phyloP scores from a whole-genome alignment of 2,797 vertebrate species.

The Coracias cyanogaster region DNA sequence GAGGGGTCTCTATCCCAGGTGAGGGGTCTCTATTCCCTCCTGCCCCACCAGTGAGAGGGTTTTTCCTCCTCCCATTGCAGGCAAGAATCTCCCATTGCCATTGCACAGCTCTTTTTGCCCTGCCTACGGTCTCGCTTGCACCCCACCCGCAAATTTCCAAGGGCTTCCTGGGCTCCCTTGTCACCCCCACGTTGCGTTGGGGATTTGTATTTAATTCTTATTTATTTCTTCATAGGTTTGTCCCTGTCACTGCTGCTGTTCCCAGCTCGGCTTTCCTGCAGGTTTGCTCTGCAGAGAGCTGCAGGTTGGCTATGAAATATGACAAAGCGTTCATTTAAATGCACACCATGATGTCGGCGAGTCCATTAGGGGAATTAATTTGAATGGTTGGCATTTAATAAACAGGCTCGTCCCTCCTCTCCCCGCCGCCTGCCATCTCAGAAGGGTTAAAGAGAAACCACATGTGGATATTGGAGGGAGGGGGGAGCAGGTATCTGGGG shows the following conservation, averaged over 20 bases:
- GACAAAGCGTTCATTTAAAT: slow-evolving; percentile 68
- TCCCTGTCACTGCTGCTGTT: not conserved
- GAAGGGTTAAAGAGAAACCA: slow-evolving; percentile 41
- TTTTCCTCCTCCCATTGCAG: not conserved
- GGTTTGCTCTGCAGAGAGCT: slow-evolving; percentile 46
- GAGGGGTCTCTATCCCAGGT: not conserved
- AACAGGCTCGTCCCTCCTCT: slow-evolving; percentile 4
- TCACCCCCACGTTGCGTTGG: rapidly evolving
- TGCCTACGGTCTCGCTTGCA: not conserved
- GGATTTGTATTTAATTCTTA: not conserved
- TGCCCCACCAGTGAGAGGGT: not conserved
- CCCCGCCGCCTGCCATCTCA: not conserved
- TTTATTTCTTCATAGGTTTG: not conserved
- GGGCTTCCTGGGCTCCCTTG: not conserved
- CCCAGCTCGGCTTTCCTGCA: not conserved
- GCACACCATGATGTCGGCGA: slow-evolving; percentile 37
- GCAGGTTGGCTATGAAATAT: slow-evolving; percentile 67
- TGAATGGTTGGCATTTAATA: slow-evolving; percentile 67
- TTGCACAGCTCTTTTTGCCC: not conserved
- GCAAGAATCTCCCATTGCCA: not conserved
- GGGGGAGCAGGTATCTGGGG: not conserved
- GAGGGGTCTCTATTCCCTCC: not conserved
- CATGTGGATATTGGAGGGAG: not conserved
- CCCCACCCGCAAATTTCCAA: not conserved
- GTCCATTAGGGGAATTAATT: slow-evolving; percentile 75